These are phyloP conservation scores for Magallana angulata DNA, from an alignment of 1,140 invertebrate species.

Conservation along the genomic window DNA sequence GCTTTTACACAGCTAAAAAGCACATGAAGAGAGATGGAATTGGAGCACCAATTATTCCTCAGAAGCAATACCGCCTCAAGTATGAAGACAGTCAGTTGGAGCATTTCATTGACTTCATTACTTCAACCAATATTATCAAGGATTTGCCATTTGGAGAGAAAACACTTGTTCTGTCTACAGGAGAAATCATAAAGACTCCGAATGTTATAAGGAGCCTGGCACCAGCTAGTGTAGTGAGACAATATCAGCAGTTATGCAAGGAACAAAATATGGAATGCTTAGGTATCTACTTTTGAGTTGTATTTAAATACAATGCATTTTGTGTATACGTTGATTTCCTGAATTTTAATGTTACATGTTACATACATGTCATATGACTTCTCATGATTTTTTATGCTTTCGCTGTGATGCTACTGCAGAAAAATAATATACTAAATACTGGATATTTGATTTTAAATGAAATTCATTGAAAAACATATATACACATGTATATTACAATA, in stretches of 20 bases:
- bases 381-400: too few species aligned
- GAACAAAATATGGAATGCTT: conserved; percentile 13
- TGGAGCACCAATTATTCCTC: not conserved
- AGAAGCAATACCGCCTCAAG: not conserved
- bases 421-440: too few species aligned
- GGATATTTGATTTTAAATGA: too few species aligned
- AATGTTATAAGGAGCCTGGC: conserved; percentile 38
- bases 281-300: not conserved
- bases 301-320: not conserved
- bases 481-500: too few species aligned
- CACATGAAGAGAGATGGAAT: conserved; percentile 32
- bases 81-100: not conserved
- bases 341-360: too few species aligned
- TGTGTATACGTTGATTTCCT: too few species aligned
- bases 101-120: conserved; percentile 44
- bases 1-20: conserved; percentile 38
- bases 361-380: too few species aligned
- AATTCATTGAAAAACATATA: too few species aligned
- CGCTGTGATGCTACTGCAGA: too few species aligned
- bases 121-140: conserved; percentile 33
- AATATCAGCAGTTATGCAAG: conserved; percentile 8
- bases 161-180: conserved; percentile 30
- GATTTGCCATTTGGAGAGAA: conserved; percentile 42
- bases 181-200: conserved; percentile 2
- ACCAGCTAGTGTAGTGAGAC: conserved; percentile 28